Evolutionary conservation across 1,140 invertebrate species (phyloP), one percentile per base, ranked within the genome.

Genomic region (Plectrocnemia conspersa): DNA sequence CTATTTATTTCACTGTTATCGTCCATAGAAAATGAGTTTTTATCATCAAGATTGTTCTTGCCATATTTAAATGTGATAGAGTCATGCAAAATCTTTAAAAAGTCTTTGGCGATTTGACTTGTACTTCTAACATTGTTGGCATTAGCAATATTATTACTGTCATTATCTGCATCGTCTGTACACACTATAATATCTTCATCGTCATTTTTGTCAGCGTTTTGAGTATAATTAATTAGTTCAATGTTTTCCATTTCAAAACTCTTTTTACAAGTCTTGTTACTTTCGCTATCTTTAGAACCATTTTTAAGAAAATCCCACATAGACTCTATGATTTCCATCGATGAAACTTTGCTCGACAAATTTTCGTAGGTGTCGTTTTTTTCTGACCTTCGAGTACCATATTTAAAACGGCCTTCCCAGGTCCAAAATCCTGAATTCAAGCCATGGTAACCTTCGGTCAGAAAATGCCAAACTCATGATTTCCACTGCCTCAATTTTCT

Each of bases 401-500:
- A 27, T 48, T 24, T 48, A 16, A 50, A 50, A 27, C 54, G 41
- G 5, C 32, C 40, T 21, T 54, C 52, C 57, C 46, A 52, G 6
- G 57, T 46, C 58, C 58, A 60, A 29, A 57, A 38, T 29, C 54
- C 38, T n/a, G 47, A 41, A 36, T 61, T 61, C 7, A 61, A 46
- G 18, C 59, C 59, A 32, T 61, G 55, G 44, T 61, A 61, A 44
- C 44, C 47, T 48, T 61, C 59, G n/a, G 59, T 52, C 59, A 58
- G 54, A 42, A 73, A 71, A 66, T 73, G 72, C 70, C 66, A 75
- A 68, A 80, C 76, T 81, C 79, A 86, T 79, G 83, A 88, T 65
- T 85, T 84, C 86, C 84, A 88, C 27, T 83, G 82, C 61, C 82
- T 76, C 23, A 88, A 74, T 71, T 87, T 89, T 50, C 83, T 72